Conservation (phyloP, 2,797 vertebrate species). For the Rhynchonycteris naso region DNA sequence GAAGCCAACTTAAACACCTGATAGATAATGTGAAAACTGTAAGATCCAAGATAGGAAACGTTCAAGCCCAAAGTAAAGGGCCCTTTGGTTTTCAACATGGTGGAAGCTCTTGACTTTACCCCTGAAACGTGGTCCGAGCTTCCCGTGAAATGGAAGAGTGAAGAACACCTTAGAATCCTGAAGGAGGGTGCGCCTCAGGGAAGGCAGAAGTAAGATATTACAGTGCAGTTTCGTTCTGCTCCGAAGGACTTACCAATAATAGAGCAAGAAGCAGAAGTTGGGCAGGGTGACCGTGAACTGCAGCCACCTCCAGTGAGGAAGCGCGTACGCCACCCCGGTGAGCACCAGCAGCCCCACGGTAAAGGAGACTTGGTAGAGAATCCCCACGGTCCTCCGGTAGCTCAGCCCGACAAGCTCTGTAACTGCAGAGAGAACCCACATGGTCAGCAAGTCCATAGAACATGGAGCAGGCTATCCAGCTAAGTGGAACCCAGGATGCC, state of each 20-base stretch:
- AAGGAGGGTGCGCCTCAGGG: neutral
- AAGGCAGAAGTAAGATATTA: neutral
- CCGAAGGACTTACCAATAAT: constrained; percentile 86
- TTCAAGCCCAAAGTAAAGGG: neutral
- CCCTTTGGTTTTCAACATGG: neutral
- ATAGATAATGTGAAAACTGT: neutral
- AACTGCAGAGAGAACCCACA: constrained; percentile 76
- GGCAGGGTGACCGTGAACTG: constrained; percentile 88
- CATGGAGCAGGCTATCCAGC: too few species aligned
- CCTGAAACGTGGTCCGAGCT: neutral
- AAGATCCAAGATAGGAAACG: neutral
- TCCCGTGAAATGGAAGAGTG: neutral
- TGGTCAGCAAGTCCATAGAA: neutral
- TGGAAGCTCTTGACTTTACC: neutral
- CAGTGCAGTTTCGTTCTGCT: neutral
- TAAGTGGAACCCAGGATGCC: neutral
- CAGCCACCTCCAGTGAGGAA: constrained; percentile 88
- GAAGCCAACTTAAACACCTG: neutral
- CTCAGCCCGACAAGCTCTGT: constrained; percentile 87
- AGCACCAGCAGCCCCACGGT: constrained; percentile 86
- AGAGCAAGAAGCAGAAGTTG: constrained; percentile 88
- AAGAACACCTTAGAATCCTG: neutral
- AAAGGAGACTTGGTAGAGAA: constrained; percentile 86
- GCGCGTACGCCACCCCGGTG: constrained; percentile 84
- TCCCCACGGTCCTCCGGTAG: constrained; percentile 88